Percentiles rank a stretch among this genome's conserved stretches.
Conservation (phyloP, 1,140 invertebrate genomes). For the Drosophila takahashii region DNA sequence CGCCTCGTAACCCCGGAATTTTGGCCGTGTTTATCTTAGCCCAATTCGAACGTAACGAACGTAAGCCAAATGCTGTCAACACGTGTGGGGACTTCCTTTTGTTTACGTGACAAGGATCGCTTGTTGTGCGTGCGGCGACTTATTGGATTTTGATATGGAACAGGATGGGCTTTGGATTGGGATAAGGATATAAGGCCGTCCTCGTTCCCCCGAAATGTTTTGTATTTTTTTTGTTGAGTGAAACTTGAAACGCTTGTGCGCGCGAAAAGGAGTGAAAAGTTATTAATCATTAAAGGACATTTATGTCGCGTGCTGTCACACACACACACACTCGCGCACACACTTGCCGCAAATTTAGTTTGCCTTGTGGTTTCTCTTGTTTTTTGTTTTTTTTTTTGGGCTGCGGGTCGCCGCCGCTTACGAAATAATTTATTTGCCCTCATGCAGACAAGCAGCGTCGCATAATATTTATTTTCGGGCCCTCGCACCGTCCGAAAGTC, state of each 20-base stretch:
- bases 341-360: slow-evolving; percentile 68
- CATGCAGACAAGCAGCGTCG: slow-evolving; percentile 53
- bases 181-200: not conserved
- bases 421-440: slow-evolving; percentile 58
- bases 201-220: slow-evolving; percentile 10
- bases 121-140: slow-evolving; percentile 35
- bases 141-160: slow-evolving; percentile 61
- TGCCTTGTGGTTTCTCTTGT: slow-evolving; percentile 29
- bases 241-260: slow-evolving; percentile 69
- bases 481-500: slow-evolving; percentile 5
- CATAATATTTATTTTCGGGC: slow-evolving; percentile 51
- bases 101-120: slow-evolving; percentile 18
- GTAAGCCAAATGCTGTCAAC: slow-evolving; percentile 44
- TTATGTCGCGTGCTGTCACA: slow-evolving; percentile 71
- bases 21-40: not conserved
- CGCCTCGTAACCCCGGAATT: slow-evolving; percentile 21
- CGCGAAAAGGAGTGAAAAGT: slow-evolving; percentile 74
- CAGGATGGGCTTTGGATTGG: not conserved
- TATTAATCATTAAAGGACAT: slow-evolving; percentile 79
- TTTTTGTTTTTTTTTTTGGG: slow-evolving; percentile 9
- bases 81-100: slow-evolving; percentile 37
- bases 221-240: slow-evolving; percentile 49
- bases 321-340: slow-evolving; percentile 25
- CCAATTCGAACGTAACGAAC: slow-evolving; percentile 11
- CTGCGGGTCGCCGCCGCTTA: slow-evolving; percentile 19